phyloP scores from a whole-genome alignment of 2,113 vertebrate genomes.

The Platanista minor region DNA sequence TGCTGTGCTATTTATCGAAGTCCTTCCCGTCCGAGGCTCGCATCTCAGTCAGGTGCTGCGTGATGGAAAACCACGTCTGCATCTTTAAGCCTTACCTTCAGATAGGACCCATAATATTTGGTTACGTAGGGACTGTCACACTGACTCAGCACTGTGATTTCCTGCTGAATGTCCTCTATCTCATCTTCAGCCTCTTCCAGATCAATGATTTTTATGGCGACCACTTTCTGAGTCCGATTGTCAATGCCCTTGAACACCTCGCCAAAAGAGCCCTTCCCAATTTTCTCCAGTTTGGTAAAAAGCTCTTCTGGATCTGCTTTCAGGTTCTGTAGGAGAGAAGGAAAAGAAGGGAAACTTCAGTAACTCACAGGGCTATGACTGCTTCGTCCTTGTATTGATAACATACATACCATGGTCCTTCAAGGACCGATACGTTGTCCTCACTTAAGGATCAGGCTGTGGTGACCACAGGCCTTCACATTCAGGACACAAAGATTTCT shows the following conservation, averaged over 20 bases:
- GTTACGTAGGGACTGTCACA: constrained; percentile 98
- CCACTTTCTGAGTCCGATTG: constrained; percentile 96
- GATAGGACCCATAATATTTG: constrained; percentile 97
- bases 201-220: constrained; percentile 99
- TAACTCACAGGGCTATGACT: not conserved
- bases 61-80: not conserved
- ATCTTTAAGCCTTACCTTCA: constrained; percentile 89
- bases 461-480: not conserved
- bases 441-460: not conserved
- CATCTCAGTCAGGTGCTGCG: not conserved
- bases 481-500: not conserved
- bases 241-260: constrained; percentile 99
- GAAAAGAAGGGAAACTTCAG: constrained; percentile 25
- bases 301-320: constrained; percentile 94
- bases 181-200: constrained; percentile 99
- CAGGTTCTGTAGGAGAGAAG: constrained; percentile 84
- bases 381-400: not conserved
- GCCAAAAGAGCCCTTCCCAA: constrained; percentile 98
- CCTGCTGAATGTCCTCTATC: constrained; percentile 98
- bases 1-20: not conserved
- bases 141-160: constrained; percentile 99
- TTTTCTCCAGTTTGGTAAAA: constrained; percentile 96
- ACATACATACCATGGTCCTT: accelerated
- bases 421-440: not conserved
- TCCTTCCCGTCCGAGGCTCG: not conserved